Evolutionary conservation across 2,797 vertebrate species (phyloP).

Genomic region (Yasuhikotakia modesta): DNA sequence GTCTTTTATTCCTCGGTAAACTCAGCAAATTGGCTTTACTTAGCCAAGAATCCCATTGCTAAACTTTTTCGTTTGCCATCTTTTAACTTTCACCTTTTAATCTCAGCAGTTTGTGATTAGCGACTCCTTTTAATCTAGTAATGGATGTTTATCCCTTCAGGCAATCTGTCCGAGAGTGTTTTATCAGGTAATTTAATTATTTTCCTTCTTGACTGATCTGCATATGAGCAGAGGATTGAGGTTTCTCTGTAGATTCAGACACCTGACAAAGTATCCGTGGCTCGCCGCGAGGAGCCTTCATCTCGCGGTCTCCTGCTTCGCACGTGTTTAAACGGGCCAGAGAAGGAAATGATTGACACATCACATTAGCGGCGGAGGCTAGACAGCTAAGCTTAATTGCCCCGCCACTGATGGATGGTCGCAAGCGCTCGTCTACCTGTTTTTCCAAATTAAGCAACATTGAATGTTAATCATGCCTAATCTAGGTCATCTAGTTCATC

Average conservation of each 20-base stretch:
- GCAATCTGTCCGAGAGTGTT: conserved; percentile 56
- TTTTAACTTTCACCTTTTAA: conserved; percentile 67
- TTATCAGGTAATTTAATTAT: conserved; percentile 64
- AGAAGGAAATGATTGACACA: conserved; percentile 58
- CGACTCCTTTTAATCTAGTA: conserved; percentile 64
- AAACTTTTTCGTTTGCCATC: conserved; percentile 61
- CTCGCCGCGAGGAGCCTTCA: conserved; percentile 44
- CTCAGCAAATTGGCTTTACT: conserved; percentile 61
- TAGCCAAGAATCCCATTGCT: conserved; percentile 62
- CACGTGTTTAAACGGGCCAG: conserved; percentile 40
- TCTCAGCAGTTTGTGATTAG: conserved; percentile 62
- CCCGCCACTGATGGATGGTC: conserved; percentile 28
- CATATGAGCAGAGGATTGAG: conserved; percentile 56
- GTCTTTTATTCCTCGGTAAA: conserved; percentile 56
- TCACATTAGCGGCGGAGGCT: conserved; percentile 44
- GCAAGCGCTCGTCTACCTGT: conserved; percentile 49
- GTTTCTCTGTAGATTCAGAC: conserved; percentile 53
- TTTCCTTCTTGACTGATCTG: conserved; percentile 50
- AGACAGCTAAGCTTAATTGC: conserved; percentile 59
- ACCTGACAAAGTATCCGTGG: conserved; percentile 54
- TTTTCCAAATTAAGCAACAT: conserved; percentile 56
- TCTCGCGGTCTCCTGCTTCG: conserved; percentile 36
- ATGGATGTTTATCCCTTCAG: conserved; percentile 61
- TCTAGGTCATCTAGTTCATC: conserved; percentile 63
- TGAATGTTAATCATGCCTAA: conserved; percentile 64